These are phyloP conservation scores for Varanus komodoensis DNA, from an alignment of 2,113 vertebrate genomes.

Conservation along the genomic window DNA sequence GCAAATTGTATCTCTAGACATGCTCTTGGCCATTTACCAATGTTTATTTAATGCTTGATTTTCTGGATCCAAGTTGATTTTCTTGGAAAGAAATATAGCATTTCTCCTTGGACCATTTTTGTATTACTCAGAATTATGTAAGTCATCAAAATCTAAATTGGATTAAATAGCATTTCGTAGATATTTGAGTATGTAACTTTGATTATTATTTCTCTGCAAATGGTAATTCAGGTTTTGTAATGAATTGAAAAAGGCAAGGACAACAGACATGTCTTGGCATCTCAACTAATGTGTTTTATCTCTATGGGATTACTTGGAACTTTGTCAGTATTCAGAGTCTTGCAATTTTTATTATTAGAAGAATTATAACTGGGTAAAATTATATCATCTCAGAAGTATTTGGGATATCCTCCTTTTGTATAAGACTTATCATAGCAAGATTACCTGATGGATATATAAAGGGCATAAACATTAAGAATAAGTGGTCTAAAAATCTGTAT, in stretches of 20 bases:
- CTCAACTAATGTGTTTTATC: not conserved
- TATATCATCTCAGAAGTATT: not conserved
- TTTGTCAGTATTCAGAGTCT: not conserved
- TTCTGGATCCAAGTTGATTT: not conserved
- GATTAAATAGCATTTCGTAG: not conserved
- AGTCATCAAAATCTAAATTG: not conserved
- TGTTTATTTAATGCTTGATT: not conserved
- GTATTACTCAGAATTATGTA: not conserved
- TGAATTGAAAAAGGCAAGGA: not conserved
- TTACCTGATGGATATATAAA: not conserved
- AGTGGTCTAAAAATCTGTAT: not conserved
- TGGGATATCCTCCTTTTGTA: not conserved
- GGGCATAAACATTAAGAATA: not conserved
- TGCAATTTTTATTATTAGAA: not conserved
- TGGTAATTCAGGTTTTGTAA: not conserved
- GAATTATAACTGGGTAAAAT: not conserved
- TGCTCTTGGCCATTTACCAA: not conserved
- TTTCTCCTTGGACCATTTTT: not conserved
- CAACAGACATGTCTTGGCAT: not conserved
- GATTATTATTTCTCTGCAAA: not conserved
- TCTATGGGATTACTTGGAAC: not conserved
- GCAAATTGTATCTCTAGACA: not conserved
- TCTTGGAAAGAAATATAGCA: not conserved
- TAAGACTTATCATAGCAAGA: not conserved
- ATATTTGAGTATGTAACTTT: not conserved